Evolutionary conservation across 1,140 invertebrate species (phyloP), one percentile per base, ranked within the genome.

Genomic region (Scylla paramamosain): DNA sequence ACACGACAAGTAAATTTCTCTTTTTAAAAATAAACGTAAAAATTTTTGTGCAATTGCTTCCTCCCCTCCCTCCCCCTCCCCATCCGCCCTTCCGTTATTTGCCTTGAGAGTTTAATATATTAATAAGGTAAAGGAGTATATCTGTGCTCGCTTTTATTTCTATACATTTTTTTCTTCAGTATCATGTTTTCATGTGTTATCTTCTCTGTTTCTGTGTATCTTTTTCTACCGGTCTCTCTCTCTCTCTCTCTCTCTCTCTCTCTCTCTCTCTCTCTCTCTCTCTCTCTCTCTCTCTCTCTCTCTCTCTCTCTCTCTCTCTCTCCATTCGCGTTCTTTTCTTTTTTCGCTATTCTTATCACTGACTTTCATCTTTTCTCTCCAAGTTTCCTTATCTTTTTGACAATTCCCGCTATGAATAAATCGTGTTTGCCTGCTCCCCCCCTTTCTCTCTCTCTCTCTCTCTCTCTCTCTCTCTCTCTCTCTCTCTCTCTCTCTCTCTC

Each of bases 401-500:
- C 67, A n/a, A 77, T 77, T 77, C 67, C 20, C 20, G 20, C 67
- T 7, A n/a, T n/a, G 20, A 77, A 77, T 25, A 77, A 20, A 77
- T n/a, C 6, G 67, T n/a, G 67, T 77, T 77, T 25, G 67, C 67
- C 48, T 31, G 25, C 32, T 45, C 14, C 16, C 39, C 6, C 16
- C 20, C 32, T 52, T 14, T 39, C 48, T 89, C 39, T 39, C 29
- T 45, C 32, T 45, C 87, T 39, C 39, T 39, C 87, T 89, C 39
- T 28, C 32, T 89, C 87, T 39, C 32, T 89, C 87, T 59, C 67
- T 77, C 67, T 77, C 67, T 77, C 67, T 77, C 67, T 77, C 67
- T 77, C 31, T 83, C 67, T 77, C 31, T 45, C 31, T 45, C 77
- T 45, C 12, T 48, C 16, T 39, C 25, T 20, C 12, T 82, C 25